Evolutionary conservation across 1,140 invertebrate genomes (phyloP).

Genomic region (Eupeodes corollae): DNA sequence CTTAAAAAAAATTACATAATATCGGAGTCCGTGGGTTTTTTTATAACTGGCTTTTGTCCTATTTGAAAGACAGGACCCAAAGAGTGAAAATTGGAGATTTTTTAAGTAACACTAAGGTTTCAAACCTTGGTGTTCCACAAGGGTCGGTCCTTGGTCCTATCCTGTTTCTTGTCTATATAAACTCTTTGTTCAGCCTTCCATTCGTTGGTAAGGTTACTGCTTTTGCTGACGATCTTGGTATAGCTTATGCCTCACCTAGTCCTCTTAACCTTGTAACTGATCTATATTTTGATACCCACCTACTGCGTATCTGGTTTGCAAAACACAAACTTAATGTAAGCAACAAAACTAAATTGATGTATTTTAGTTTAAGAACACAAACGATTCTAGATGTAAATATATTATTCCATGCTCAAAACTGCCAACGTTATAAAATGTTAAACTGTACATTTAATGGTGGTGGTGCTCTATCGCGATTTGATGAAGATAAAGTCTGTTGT

Average conservation of each 20-base stretch:
- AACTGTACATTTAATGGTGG: not conserved
- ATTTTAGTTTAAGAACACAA: not conserved
- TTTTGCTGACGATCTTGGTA: no score
- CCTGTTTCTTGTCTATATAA: not conserved
- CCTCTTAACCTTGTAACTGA: not conserved
- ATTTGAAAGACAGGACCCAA: not conserved
- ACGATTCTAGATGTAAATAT: not conserved
- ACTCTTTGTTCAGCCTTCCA: no score
- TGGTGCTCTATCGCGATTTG: not conserved
- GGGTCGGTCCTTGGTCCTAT: no score
- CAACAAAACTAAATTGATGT: not conserved
- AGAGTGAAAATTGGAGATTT: not conserved
- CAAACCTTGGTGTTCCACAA: not conserved
- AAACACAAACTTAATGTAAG: not conserved
- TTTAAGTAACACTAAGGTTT: not conserved
- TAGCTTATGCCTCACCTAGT: not conserved
- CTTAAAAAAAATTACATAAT: not conserved
- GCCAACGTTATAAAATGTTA: not conserved
- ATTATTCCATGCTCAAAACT: not conserved
- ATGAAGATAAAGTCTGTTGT: no score
- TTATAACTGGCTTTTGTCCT: not conserved
- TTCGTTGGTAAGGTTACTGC: no score
- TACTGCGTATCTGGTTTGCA: no score
- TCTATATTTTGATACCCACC: not conserved
- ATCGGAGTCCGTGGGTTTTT: not conserved